Conservation (phyloP, 2,113 vertebrate genomes). For the Athene noctua region DNA sequence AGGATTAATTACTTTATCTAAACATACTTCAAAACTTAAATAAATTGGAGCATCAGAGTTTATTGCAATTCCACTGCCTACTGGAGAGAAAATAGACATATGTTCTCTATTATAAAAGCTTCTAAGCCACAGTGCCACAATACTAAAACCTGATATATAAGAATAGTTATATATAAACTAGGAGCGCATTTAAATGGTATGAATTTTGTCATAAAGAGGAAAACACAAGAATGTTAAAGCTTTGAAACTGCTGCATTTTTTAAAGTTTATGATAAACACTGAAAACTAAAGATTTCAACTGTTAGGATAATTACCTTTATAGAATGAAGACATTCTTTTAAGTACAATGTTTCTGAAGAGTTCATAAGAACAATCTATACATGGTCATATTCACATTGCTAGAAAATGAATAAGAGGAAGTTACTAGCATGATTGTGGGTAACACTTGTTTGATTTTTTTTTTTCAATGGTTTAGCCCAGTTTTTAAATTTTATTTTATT, state of each 20-base stretch:
- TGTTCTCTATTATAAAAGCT: not conserved
- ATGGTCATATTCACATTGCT: fast-evolving
- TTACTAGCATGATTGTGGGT: not conserved
- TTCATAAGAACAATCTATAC: not conserved
- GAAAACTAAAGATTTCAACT: not conserved
- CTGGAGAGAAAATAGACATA: not conserved
- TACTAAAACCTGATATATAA: not conserved
- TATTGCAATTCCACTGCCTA: not conserved
- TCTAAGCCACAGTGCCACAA: not conserved
- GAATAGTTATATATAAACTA: not conserved
- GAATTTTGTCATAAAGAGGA: not conserved
- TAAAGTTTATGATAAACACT: not conserved
- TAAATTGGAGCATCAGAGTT: not conserved
- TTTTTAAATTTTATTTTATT: not conserved
- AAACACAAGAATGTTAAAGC: not conserved
- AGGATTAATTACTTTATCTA: not conserved
- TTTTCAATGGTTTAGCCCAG: not conserved
- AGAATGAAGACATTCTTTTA: not conserved
- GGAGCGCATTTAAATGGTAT: not conserved
- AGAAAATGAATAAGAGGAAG: not conserved
- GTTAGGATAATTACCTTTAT: not conserved
- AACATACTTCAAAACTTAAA: not conserved
- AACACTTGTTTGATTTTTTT: not conserved
- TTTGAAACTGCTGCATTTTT: not conserved
- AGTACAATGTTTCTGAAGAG: not conserved